These are phyloP conservation scores for Drosophila rufa DNA, from an alignment of 1,140 invertebrate species.

Conservation along the genomic window DNA sequence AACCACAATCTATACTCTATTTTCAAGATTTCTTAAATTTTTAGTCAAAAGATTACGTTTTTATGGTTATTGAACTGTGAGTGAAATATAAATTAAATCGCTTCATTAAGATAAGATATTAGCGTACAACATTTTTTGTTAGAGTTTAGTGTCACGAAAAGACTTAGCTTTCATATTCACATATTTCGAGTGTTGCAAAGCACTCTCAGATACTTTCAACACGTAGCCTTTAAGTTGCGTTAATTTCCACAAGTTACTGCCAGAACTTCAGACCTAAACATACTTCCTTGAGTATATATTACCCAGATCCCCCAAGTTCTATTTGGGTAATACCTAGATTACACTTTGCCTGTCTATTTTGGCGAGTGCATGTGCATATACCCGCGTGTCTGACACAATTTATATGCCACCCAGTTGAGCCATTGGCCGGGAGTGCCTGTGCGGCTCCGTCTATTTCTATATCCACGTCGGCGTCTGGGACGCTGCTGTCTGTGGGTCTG, in stretches of 20 bases:
- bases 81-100: background rate
- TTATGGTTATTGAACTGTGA: background rate
- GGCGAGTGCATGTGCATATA: slow-evolving; percentile 23
- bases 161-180: background rate
- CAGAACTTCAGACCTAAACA: background rate
- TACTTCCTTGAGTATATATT: background rate
- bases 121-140: too few species aligned
- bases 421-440: slow-evolving; percentile 24
- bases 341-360: background rate
- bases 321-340: background rate
- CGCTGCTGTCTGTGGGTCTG: slow-evolving; percentile 39
- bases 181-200: background rate
- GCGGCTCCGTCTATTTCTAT: slow-evolving; percentile 28
- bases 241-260: slow-evolving; percentile 1
- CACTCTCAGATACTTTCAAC: background rate
- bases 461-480: slow-evolving; percentile 25
- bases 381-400: slow-evolving; percentile 41
- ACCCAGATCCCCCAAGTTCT: background rate
- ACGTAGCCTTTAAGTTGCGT: background rate
- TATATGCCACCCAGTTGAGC: slow-evolving; percentile 50
- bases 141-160: too few species aligned
- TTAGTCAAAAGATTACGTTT: background rate
- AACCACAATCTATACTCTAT: background rate
- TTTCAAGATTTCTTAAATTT: background rate
- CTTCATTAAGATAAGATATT: too few species aligned